Percentiles rank a stretch among this genome's conserved stretches.
These are phyloP conservation scores for Premnoplex brunnescens DNA, from an alignment of 2,797 vertebrate species.

Conservation along the genomic window DNA sequence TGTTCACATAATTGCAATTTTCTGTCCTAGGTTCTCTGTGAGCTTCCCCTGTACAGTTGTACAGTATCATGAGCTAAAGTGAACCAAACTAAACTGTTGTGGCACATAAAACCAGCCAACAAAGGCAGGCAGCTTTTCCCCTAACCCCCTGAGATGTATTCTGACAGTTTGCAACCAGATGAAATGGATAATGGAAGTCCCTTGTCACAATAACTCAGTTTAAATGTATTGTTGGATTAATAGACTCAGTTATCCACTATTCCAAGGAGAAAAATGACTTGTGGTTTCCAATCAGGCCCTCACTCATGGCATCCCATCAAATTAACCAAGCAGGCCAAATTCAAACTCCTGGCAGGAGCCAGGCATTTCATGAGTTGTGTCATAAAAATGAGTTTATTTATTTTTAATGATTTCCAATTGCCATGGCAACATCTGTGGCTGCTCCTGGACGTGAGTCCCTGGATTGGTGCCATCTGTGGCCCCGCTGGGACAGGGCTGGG, in stretches of 20 bases:
- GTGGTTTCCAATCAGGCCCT: conserved; percentile 19
- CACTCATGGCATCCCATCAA: neutral
- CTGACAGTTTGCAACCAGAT: conserved; percentile 66
- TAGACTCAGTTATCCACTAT: conserved; percentile 57
- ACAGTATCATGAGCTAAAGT: neutral
- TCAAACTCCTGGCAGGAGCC: neutral
- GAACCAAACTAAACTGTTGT: conserved; percentile 45
- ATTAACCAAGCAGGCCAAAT: conserved; percentile 4
- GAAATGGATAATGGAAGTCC: conserved; percentile 66
- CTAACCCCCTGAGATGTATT: conserved; percentile 53
- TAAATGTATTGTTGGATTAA: conserved; percentile 64
- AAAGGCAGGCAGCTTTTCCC: conserved; percentile 55
- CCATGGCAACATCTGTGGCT: neutral
- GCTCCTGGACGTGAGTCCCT: neutral
- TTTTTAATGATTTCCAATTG: neutral
- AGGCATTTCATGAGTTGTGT: neutral
- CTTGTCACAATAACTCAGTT: conserved; percentile 70
- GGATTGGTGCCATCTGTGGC: neutral
- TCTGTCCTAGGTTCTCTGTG: neutral
- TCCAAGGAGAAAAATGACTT: conserved; percentile 24
- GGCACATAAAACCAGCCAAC: conserved; percentile 56
- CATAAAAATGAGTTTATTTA: neutral
- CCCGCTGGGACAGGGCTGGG: neutral
- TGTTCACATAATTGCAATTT: neutral
- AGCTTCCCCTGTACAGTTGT: neutral